phyloP scores from a whole-genome alignment of 2,888 invertebrate species.

The Macrosiphum euphorbiae region DNA sequence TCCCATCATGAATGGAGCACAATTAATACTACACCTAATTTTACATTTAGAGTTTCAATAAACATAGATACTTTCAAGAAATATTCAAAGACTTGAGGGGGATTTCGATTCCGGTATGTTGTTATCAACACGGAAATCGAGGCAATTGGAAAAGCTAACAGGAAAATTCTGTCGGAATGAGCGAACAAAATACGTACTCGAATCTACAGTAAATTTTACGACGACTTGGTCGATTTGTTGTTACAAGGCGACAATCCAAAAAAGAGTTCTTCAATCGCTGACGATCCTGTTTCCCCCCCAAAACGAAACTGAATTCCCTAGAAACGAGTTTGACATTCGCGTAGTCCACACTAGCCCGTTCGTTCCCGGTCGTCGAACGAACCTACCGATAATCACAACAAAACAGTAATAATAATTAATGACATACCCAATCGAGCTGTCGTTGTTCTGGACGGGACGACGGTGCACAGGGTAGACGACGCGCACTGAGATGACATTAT shows the following conservation, averaged over 20 bases:
- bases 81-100: background rate
- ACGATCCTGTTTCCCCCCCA: background rate
- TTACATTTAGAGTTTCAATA: background rate
- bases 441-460: background rate
- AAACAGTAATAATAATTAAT: background rate
- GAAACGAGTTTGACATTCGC: background rate
- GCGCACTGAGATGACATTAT: slow-evolving; percentile 19
- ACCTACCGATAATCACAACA: background rate
- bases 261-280: background rate
- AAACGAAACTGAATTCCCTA: background rate
- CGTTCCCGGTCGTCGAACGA: background rate
- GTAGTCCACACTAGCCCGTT: background rate
- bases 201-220: background rate
- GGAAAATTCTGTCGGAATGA: background rate
- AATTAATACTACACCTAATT: background rate
- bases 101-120: background rate
- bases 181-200: background rate
- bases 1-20: background rate
- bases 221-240: background rate
- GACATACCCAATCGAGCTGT: slow-evolving; percentile 36
- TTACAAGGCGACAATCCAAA: background rate
- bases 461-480: background rate
- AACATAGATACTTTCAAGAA: background rate
- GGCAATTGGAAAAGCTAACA: background rate
- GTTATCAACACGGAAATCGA: background rate